These are phyloP conservation scores for Papilio dardanus DNA, from an alignment of 1,140 invertebrate genomes.

Conservation along the genomic window DNA sequence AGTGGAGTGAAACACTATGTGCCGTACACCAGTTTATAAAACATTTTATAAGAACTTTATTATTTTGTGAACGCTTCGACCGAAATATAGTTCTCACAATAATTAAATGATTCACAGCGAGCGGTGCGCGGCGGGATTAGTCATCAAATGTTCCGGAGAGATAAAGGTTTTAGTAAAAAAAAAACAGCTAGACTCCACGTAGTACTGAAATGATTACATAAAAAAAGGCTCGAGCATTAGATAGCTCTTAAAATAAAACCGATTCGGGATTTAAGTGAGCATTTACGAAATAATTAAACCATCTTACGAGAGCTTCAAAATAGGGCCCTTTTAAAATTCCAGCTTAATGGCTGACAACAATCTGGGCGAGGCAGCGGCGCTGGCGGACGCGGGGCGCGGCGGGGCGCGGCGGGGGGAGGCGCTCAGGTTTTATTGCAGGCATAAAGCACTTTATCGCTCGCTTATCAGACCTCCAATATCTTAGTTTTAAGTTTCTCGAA, in stretches of 20 bases:
- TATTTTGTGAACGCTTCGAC: too few species aligned
- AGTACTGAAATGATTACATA: conserved; percentile 13
- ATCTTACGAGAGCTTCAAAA: conserved; percentile 32
- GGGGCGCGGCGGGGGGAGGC: neutral
- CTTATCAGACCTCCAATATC: conserved; percentile 39
- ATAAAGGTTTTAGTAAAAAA: neutral
- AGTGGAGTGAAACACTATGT: neutral
- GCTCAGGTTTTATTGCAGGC: conserved; percentile 36
- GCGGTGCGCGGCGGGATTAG: too few species aligned
- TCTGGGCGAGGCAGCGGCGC: neutral
- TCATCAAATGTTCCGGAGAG: too few species aligned
- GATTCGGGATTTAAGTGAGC: conserved; percentile 34
- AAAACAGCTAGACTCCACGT: neutral
- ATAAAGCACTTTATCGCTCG: conserved; percentile 42
- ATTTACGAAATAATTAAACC: conserved; percentile 36
- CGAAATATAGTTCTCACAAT: too few species aligned
- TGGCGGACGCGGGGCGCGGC: neutral
- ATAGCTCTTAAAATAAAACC: conserved; percentile 26
- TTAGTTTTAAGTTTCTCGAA: conserved; percentile 18
- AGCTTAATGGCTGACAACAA: conserved; percentile 32
- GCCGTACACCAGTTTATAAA: neutral
- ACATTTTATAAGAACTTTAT: too few species aligned
- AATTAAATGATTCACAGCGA: too few species aligned
- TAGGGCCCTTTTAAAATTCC: conserved; percentile 36
- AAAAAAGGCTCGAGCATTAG: conserved; percentile 13